These are phyloP conservation scores for Sinelater perroti DNA, from an alignment of 2,888 invertebrate species.

Conservation along the genomic window DNA sequence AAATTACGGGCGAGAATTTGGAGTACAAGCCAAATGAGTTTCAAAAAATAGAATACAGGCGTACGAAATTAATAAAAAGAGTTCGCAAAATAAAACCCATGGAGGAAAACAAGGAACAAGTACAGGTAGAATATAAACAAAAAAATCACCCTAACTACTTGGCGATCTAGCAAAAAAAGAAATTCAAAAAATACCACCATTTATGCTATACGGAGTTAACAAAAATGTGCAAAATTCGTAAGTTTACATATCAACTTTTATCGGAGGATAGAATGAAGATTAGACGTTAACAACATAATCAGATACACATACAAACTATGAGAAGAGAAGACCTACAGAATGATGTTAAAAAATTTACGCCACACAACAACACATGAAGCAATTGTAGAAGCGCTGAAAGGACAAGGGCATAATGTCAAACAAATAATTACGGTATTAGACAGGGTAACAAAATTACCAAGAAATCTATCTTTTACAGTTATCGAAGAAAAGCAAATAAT, in stretches of 20 bases:
- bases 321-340: too few species aligned
- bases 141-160: background rate
- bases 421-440: too few species aligned
- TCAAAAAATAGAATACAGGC: background rate
- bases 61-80: background rate
- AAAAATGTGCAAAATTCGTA: too few species aligned
- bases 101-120: background rate
- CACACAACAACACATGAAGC: too few species aligned
- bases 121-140: background rate
- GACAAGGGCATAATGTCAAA: too few species aligned
- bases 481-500: too few species aligned
- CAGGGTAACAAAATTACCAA: background rate
- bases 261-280: background rate
- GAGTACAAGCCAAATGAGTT: background rate
- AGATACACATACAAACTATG: too few species aligned
- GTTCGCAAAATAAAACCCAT: background rate
- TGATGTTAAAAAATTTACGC: too few species aligned
- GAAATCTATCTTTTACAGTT: background rate
- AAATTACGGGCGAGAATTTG: background rate
- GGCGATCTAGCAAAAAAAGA: background rate
- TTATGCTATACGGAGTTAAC: too few species aligned
- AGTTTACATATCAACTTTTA: too few species aligned
- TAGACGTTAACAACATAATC: constrained; percentile 7
- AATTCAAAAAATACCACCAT: too few species aligned
- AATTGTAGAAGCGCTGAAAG: too few species aligned